These are phyloP conservation scores for Connochaetes taurinus DNA, from an alignment of 2,113 vertebrate genomes.

Conservation along the genomic window DNA sequence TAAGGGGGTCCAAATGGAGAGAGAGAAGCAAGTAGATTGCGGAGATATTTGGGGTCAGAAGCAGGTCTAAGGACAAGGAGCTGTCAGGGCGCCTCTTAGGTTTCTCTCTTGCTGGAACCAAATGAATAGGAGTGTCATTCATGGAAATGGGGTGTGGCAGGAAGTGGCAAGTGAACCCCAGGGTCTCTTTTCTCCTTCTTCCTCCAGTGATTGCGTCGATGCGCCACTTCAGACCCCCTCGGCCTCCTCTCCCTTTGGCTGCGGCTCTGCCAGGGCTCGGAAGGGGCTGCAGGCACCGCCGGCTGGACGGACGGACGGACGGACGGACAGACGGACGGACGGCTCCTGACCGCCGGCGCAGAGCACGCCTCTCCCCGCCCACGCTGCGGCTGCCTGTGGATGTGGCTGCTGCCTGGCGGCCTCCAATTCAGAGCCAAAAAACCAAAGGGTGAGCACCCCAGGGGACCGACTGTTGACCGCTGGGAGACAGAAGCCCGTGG, in stretches of 20 bases:
- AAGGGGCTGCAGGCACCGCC: background rate
- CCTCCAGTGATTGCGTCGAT: background rate
- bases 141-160: background rate
- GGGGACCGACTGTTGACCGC: background rate
- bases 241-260: background rate
- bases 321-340: no score
- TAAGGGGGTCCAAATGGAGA: background rate
- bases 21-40: background rate
- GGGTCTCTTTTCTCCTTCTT: background rate
- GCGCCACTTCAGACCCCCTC: background rate
- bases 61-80: background rate
- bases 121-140: background rate
- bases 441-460: background rate
- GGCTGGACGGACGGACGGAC: no score
- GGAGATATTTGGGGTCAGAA: background rate
- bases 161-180: background rate
- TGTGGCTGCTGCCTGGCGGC: rapidly evolving
- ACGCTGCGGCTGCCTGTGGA: background rate
- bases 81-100: rapidly evolving
- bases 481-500: background rate
- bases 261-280: background rate
- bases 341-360: no score
- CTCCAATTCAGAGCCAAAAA: background rate
- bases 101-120: background rate
- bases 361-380: no score